Evolutionary conservation across 30 jellyfish, hydroid and myxozoan genomes (phyloP).

Genomic region (Kudoa iwatai): DNA sequence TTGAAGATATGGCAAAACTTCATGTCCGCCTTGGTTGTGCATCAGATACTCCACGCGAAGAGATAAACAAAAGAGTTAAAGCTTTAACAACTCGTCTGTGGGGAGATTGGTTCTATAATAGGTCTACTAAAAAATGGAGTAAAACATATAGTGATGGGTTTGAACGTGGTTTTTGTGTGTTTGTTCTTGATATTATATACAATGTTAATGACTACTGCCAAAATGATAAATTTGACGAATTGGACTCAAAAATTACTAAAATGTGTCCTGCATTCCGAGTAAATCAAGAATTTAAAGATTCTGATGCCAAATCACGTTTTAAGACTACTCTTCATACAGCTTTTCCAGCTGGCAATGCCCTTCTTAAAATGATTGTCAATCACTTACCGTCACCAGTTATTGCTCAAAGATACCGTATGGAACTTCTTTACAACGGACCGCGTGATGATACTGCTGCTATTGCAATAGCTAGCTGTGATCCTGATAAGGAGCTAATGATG

Average conservation of each 20-base stretch:
- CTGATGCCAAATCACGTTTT: constrained; percentile 53
- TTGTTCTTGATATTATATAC: constrained; percentile 60
- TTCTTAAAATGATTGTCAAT: constrained; percentile 53
- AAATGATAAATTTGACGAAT: too few species aligned
- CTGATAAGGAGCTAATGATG: constrained; percentile 35
- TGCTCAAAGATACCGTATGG: constrained; percentile 86
- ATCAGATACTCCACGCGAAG: constrained; percentile 19
- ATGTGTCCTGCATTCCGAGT: too few species aligned
- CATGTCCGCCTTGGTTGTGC: too few species aligned
- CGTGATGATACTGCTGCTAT: constrained; percentile 48
- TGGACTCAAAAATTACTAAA: too few species aligned
- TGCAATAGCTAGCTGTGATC: constrained; percentile 54
- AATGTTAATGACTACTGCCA: constrained; percentile 12
- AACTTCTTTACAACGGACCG: constrained; percentile 69
- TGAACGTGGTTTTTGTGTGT: constrained; percentile 46
- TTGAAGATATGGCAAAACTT: constrained; percentile 55
- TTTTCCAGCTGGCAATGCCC: constrained; percentile 90
- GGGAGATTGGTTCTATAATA: constrained; percentile 80
- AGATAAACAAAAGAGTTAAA: too few species aligned
- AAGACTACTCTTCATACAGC: constrained; percentile 49
- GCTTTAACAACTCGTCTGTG: constrained; percentile 69
- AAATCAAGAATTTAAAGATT: constrained; percentile 39
- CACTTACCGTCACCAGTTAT: constrained; percentile 93
- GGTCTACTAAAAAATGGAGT: constrained; percentile 62
- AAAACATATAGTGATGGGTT: constrained; percentile 23